Evolutionary conservation across 2,888 invertebrate species (phyloP), one percentile per base, ranked within the genome.

Genomic region (Baccha elongata): DNA sequence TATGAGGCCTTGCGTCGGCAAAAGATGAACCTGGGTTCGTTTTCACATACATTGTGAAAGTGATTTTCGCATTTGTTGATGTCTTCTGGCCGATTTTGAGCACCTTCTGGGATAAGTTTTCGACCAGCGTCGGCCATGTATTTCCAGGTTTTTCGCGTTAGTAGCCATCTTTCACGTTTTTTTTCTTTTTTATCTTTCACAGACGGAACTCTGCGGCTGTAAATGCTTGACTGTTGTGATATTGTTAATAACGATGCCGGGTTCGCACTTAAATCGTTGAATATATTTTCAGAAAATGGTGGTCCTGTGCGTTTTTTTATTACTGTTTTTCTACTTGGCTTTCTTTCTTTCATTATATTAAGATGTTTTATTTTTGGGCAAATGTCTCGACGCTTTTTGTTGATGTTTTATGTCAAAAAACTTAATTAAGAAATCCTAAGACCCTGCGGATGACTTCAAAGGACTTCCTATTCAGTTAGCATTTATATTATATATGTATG

Each of bases 61-160:
- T 96, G 95, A 21, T 95, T 94, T 88, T 97, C 96, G 86, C 96
- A 94, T 85, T 94, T 94, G 2, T 95, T 94, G 76, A 97, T 92
- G 87, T 96, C 96, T 88, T 96, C 96, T 0, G 92, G 90, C 3
- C 94, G 92, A 89, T 95, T 95, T 87, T 93, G 93, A 3, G 93
- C 92, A 17, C 95, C 95, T 60, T 96, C 96, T n/a, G 97, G 97
- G 72, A 97, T 94, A 60, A 97, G 92, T 88, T 95, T 95, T 76
- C 96, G 94, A 48, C 97, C 97, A 29, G 96, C 96, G 87, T 97
- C 97, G n/a, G 96, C 94, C 97, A 97, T 97, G 90, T 97, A 97
- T 87, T 96, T 93, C 97, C 97, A 97, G 53, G 97, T 97, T 91
- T 97, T 97, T 76, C 97, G 92, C 48, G 97, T 97, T 75, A 97